A percentile compares a stretch with the other conserved stretches of the same genome.
Evolutionary conservation across 2,113 vertebrate species (phyloP).

Genomic region (Arvicanthis niloticus): DNA sequence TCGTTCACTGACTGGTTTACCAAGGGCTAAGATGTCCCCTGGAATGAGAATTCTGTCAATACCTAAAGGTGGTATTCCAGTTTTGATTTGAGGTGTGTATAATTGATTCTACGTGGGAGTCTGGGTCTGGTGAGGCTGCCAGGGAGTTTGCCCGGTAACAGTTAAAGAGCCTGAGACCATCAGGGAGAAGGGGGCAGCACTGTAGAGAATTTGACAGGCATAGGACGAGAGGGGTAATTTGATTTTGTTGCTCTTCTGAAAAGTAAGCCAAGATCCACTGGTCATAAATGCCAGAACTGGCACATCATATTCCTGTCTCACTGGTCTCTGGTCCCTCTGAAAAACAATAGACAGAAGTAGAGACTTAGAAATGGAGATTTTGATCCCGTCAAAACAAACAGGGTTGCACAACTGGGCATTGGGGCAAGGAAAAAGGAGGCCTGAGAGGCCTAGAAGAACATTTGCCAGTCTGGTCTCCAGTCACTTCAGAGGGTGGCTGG

Average conservation of each 20-base stretch:
- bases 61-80: neutral
- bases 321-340: neutral
- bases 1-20: neutral
- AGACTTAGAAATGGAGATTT: neutral
- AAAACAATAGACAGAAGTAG: neutral
- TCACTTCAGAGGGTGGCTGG: neutral
- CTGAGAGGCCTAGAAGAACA: neutral
- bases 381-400: conserved; percentile 9
- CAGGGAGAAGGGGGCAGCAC: neutral
- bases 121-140: neutral
- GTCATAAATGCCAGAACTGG: neutral
- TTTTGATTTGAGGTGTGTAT: neutral
- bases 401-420: neutral
- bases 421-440: neutral
- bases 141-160: too few species aligned
- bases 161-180: neutral
- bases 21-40: neutral
- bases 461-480: neutral
- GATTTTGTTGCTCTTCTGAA: neutral
- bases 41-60: neutral
- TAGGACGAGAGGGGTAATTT: neutral
- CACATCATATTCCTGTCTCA: neutral
- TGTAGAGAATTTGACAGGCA: neutral
- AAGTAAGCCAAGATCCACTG: conserved; percentile 33
- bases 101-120: neutral